These are phyloP conservation scores for Eclectus roratus DNA, from an alignment of 2,113 vertebrate species.

Conservation along the genomic window DNA sequence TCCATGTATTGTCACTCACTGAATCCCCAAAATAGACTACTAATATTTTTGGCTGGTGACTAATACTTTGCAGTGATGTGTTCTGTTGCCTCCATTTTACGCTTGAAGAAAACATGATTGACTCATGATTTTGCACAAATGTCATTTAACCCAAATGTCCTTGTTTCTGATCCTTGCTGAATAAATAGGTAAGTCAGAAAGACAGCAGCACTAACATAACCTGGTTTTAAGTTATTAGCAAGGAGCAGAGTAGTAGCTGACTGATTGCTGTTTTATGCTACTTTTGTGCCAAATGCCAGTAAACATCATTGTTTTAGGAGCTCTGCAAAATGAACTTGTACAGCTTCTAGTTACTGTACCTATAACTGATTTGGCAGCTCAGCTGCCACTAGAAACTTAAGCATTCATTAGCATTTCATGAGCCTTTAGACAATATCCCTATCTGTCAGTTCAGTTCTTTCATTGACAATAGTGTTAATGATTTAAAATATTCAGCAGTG, in stretches of 20 bases:
- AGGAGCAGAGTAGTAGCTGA: background rate
- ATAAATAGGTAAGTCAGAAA: background rate
- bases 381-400: conserved; percentile 35
- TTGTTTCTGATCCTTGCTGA: background rate
- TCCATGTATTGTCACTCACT: background rate
- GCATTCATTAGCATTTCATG: conserved; percentile 57
- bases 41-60: background rate
- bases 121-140: background rate
- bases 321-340: conserved; percentile 4
- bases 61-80: background rate
- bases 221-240: background rate
- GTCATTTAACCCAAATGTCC: background rate
- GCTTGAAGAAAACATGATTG: background rate
- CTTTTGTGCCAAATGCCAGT: background rate
- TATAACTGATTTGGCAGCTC: conserved; percentile 27
- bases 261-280: background rate
- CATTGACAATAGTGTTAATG: conserved; percentile 52
- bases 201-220: background rate
- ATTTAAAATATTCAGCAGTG: conserved; percentile 66
- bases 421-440: conserved; percentile 62
- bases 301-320: background rate
- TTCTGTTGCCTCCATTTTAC: background rate
- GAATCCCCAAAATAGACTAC: background rate
- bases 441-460: conserved; percentile 51
- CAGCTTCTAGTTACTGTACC: background rate